phyloP scores from a whole-genome alignment of 2,113 vertebrate genomes.

The Canis aureus region DNA sequence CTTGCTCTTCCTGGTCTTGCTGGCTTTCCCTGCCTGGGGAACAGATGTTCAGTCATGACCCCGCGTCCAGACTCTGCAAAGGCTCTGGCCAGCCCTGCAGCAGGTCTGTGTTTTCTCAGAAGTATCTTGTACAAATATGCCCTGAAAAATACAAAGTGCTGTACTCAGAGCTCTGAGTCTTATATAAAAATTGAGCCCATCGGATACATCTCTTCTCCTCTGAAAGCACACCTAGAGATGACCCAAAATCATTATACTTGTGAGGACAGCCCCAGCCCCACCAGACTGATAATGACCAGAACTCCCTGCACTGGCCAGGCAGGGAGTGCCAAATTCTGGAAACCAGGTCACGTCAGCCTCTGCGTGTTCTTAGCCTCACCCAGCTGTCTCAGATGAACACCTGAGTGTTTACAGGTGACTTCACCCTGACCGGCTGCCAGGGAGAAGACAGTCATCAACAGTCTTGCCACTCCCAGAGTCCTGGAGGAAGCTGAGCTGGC shows the following conservation, averaged over 20 bases:
- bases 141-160: background rate
- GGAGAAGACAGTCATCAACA: background rate
- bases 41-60: background rate
- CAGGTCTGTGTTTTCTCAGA: background rate
- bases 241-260: background rate
- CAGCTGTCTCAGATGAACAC: background rate
- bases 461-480: background rate
- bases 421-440: background rate
- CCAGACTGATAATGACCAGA: background rate
- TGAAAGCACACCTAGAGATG: background rate
- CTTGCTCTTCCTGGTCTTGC: background rate
- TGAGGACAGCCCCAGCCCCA: background rate
- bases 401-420: background rate
- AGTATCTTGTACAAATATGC: background rate
- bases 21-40: background rate
- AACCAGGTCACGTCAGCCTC: background rate
- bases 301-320: background rate
- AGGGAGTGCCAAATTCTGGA: background rate
- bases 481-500: background rate
- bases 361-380: background rate
- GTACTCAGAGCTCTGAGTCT: background rate
- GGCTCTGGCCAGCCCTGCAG: background rate
- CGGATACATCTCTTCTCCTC: background rate
- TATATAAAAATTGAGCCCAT: fast-evolving
- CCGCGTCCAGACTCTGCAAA: background rate